A percentile compares a stretch with the other conserved stretches of the same genome.
Evolutionary conservation across 2,888 invertebrate species (phyloP).

Genomic region (Parnassius mnemosyne): DNA sequence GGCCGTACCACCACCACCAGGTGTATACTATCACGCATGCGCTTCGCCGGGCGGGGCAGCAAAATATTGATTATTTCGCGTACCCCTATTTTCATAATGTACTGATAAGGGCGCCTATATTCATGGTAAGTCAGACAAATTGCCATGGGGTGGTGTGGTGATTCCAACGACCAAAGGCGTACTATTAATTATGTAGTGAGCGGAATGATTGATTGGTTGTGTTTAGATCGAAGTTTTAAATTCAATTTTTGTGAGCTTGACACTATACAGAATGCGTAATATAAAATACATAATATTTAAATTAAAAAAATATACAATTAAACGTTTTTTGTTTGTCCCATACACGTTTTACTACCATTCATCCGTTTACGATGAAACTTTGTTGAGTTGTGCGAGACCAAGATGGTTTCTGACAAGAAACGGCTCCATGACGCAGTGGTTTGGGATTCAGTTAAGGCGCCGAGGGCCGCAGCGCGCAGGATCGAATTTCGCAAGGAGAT

Average conservation of each 20-base stretch:
- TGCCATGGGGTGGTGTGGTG: conserved; percentile 55
- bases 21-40: conserved; percentile 67
- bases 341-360: too few relatives aligned
- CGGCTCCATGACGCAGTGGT: too few relatives aligned
- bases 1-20: conserved; percentile 69
- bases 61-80: conserved; percentile 70
- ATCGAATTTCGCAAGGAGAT: too few relatives aligned
- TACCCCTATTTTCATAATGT: conserved; percentile 67
- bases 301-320: too few relatives aligned
- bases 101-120: conserved; percentile 63
- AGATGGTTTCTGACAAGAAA: too few relatives aligned
- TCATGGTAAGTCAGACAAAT: conserved; percentile 66
- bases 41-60: conserved; percentile 62
- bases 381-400: too few relatives aligned
- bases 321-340: too few relatives aligned
- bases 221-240: conserved; percentile 40
- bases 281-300: too few relatives aligned
- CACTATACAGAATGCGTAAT: not conserved
- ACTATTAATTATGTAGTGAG: conserved; percentile 73
- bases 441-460: too few relatives aligned
- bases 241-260: conserved; percentile 11
- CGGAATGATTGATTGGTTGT: conserved; percentile 68
- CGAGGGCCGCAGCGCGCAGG: too few relatives aligned
- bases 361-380: too few relatives aligned
- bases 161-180: conserved; percentile 48